These are phyloP conservation scores for Dendroctonus ponderosae DNA, from an alignment of 1,140 invertebrate genomes.

Conservation along the genomic window DNA sequence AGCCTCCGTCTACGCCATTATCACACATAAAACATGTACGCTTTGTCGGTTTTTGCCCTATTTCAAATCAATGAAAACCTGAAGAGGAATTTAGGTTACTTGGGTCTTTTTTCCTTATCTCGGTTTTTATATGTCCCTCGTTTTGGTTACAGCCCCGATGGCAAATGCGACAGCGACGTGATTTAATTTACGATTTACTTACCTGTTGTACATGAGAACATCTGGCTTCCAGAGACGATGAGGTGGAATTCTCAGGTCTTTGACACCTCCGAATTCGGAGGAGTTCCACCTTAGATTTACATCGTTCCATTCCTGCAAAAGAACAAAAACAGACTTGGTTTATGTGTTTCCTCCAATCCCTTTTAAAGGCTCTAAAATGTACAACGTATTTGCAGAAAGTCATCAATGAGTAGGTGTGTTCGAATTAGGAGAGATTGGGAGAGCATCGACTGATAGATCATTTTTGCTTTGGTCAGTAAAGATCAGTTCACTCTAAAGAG, in stretches of 20 bases:
- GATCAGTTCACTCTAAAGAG: too few relatives aligned
- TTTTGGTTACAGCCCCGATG: conserved; percentile 15
- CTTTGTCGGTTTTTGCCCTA: not conserved
- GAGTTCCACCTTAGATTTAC: conserved; percentile 95
- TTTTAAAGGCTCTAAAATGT: too few relatives aligned
- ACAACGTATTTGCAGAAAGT: too few relatives aligned
- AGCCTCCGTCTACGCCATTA: too few relatives aligned
- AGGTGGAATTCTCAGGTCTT: conserved; percentile 89
- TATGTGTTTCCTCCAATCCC: not conserved
- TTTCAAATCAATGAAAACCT: conserved; percentile 15
- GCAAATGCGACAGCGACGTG: conserved; percentile 21
- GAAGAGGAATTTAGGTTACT: conserved; percentile 13
- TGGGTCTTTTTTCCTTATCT: conserved; percentile 11
- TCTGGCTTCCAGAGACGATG: conserved; percentile 97
- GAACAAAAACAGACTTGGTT: not conserved
- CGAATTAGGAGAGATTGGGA: too few relatives aligned
- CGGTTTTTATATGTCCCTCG: conserved; percentile 13
- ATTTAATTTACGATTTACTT: conserved; percentile 49
- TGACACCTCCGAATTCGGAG: conserved; percentile 89
- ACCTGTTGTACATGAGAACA: conserved; percentile 99
- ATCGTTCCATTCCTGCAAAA: conserved; percentile 91
- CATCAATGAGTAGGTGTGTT: too few relatives aligned
- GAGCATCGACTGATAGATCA: too few relatives aligned
- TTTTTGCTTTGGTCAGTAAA: too few relatives aligned
- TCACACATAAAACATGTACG: too few relatives aligned